Conservation (phyloP, 2,888 invertebrate species). For the Mesochorus sp. region DNA sequence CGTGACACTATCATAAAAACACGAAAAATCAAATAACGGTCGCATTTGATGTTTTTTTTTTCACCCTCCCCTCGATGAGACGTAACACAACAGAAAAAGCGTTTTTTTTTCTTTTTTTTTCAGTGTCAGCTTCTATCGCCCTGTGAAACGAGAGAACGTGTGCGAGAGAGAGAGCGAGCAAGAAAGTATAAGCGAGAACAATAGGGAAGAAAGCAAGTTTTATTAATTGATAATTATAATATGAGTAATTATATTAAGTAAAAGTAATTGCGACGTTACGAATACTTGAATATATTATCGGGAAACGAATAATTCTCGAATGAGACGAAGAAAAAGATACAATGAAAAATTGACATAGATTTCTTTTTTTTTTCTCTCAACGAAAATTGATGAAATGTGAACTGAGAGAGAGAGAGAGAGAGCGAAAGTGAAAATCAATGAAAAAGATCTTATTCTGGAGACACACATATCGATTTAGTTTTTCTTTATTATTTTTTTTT, state of each 20-base stretch:
- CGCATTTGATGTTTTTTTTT: too few relatives aligned
- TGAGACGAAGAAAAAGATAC: conserved; percentile 14
- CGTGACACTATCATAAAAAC: not conserved
- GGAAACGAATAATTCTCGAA: conserved; percentile 62
- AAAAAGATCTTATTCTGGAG: conserved; percentile 72
- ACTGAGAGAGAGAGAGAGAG: conserved; percentile 65
- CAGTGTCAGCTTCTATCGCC: conserved; percentile 53
- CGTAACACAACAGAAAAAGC: conserved; percentile 10
- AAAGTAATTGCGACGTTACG: conserved; percentile 75
- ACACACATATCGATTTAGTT: conserved; percentile 72
- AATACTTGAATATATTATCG: conserved; percentile 73
- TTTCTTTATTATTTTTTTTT: conserved; percentile 63
- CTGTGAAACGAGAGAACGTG: conserved; percentile 56
- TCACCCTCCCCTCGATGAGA: conserved; percentile 53
- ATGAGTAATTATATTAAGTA: conserved; percentile 79
- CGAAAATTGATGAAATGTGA: conserved; percentile 41
- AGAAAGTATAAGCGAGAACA: conserved; percentile 63
- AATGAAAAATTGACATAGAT: conserved; percentile 40
- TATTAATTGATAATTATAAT: conserved; percentile 79
- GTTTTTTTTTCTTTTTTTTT: not conserved
- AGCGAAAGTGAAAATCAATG: conserved; percentile 64
- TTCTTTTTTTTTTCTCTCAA: conserved; percentile 52
- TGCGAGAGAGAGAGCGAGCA: conserved; percentile 48
- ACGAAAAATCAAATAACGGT: not conserved
- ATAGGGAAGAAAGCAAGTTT: conserved; percentile 75